phyloP scores from a whole-genome alignment of 2,797 vertebrate genomes.

The Gallinago solitaria region DNA sequence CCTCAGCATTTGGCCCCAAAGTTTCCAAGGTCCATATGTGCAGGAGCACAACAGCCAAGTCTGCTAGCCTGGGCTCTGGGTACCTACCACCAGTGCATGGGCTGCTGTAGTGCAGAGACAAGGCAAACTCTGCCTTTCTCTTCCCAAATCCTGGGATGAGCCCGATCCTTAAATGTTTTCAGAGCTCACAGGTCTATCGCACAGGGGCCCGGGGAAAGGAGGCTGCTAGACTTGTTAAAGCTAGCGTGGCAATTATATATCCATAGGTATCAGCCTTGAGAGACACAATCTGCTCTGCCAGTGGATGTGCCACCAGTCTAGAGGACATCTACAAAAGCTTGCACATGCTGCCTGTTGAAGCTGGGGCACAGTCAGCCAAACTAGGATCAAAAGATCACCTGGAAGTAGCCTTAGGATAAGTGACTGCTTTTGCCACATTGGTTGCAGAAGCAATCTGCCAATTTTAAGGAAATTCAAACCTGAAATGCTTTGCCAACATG shows the following conservation, averaged over 20 bases:
- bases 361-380: background rate
- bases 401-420: background rate
- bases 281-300: background rate
- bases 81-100: rapidly evolving
- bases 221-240: background rate
- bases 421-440: background rate
- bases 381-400: background rate
- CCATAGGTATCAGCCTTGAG: background rate
- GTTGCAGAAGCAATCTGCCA: background rate
- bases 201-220: background rate
- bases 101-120: background rate
- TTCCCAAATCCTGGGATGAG: background rate
- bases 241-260: background rate
- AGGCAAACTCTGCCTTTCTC: background rate
- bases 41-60: background rate
- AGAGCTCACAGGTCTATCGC: background rate
- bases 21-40: background rate
- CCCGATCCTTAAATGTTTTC: background rate
- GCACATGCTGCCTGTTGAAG: background rate
- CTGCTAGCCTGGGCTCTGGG: background rate
- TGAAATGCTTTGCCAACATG: background rate
- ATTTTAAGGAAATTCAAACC: background rate
- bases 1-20: background rate
- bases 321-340: background rate
- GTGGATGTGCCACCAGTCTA: background rate